Base-by-base conservation (phyloP, 2,113 vertebrate genomes). In the Agelaius phoeniceus region DNA sequence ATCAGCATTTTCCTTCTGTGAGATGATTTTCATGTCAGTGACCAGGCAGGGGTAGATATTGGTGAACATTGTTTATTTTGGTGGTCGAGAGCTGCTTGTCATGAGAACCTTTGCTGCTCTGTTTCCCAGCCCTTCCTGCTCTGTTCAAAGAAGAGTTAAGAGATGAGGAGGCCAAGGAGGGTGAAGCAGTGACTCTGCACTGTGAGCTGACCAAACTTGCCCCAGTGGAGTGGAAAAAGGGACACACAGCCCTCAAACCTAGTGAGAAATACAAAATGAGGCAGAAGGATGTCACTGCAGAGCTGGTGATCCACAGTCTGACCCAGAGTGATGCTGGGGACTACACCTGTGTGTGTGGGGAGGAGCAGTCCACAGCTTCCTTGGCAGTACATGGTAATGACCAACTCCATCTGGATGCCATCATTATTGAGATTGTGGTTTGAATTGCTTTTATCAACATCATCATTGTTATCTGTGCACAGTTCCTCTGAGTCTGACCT, bases 181-280 rank as follows among this genome's bases (percentile, higher is more conserved):
- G 96, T 17, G 63, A 81, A 43, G 96, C 15, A 5, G 95, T 96
- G 69, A 97, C 91, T 1, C 96, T 99, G 83, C 78, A 10, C n/a
- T 99, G 99, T 79, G 98, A 98, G 92, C 96, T 99, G 78, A 99
- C 97, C 59, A 99, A 99, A 59, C 10, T 41, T 4, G 95, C 95
- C 28, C 46, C 91, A 5, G 97, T 97, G 68, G 95, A 95, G 62
- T 98, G 98, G 98, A 97, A 43, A 44, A 98, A 98, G 72, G 98
- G 98, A 16, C 65, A 65, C 22, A 51, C 72, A 58, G 92, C 90
- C 24, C 97, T 98, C 71, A 96, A 62, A 58, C 49, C 91, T 6
- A 94, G 97, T 0, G 92, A 89, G 55, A 98, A 98, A 82, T 97
- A 98, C 91, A 97, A 82, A 67, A 90, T 98, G 79, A 95, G 90